Evolutionary conservation across 2,888 invertebrate species (phyloP).

Genomic region (Steinernema scapterisci): DNA sequence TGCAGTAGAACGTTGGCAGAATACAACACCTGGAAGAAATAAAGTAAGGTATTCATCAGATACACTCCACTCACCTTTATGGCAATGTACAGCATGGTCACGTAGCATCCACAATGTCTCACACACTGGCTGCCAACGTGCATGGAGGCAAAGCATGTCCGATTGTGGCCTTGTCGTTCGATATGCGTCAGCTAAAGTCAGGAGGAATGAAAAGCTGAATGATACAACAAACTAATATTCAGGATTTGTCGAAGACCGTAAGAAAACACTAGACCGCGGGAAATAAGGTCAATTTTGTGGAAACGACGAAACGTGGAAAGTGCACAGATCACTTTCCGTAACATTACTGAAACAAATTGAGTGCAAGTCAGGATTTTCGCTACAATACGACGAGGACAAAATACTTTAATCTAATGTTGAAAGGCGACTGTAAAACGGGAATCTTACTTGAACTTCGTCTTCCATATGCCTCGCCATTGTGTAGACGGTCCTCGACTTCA

Average conservation of each 20-base stretch:
- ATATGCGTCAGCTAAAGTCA: conserved; percentile 61
- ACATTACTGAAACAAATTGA: no score
- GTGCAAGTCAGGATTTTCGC: no score
- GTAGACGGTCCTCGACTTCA: conserved; percentile 67
- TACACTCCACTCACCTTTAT: conserved; percentile 58
- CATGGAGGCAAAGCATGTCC: conserved; percentile 56
- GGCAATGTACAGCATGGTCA: conserved; percentile 66
- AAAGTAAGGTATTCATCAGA: neutral
- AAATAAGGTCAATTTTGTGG: no score
- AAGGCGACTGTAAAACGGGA: no score
- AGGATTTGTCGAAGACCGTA: no score
- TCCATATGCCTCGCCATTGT: conserved; percentile 68
- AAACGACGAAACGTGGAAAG: no score
- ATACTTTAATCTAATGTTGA: no score
- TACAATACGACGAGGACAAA: no score
- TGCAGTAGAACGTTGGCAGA: conserved; percentile 66
- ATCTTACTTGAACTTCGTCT: conserved; percentile 62
- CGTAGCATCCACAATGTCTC: conserved; percentile 67
- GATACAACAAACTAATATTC: no score
- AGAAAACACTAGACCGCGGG: no score
- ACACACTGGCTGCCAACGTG: conserved; percentile 62
- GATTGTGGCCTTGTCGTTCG: conserved; percentile 57
- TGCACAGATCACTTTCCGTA: no score
- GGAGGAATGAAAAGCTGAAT: neutral
- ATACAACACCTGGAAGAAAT: conserved; percentile 55